Evolutionary conservation across 2,113 vertebrate species (phyloP).

Genomic region (Rhinogobius similis): DNA sequence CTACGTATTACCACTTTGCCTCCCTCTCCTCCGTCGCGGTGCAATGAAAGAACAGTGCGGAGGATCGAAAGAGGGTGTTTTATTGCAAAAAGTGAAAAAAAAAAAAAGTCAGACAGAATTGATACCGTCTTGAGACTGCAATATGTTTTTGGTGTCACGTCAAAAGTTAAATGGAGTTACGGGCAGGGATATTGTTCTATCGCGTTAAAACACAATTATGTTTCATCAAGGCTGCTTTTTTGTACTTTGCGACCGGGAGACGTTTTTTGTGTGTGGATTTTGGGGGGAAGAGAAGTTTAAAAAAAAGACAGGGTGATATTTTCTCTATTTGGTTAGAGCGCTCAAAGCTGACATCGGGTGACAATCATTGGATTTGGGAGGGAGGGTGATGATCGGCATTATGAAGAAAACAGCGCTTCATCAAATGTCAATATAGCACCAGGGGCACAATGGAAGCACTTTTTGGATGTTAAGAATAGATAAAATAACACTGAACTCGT

Average conservation of each 20-base stretch:
- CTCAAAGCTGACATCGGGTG: conserved; percentile 43
- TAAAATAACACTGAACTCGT: background rate
- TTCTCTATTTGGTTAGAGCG: conserved; percentile 52
- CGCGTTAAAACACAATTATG: conserved; percentile 78
- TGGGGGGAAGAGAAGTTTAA: conserved; percentile 18
- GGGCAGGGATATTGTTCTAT: conserved; percentile 76
- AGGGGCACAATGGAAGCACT: conserved; percentile 33
- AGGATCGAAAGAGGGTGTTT: conserved; percentile 60
- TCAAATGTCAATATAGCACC: conserved; percentile 20
- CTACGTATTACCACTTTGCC: conserved; percentile 74
- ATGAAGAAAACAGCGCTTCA: conserved; percentile 49
- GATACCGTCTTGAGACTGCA: conserved; percentile 70
- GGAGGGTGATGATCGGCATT: conserved; percentile 41
- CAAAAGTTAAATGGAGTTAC: conserved; percentile 76
- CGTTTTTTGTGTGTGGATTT: conserved; percentile 48
- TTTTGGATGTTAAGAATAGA: conserved; percentile 19
- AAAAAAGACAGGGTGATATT: conserved; percentile 39
- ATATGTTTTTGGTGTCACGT: conserved; percentile 76
- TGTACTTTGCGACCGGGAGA: conserved; percentile 27
- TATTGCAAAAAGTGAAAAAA: conserved; percentile 59
- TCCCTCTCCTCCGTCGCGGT: conserved; percentile 61
- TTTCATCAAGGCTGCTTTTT: conserved; percentile 61
- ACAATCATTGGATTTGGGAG: conserved; percentile 59
- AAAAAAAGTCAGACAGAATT: conserved; percentile 62
- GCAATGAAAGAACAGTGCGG: conserved; percentile 59